Evolutionary conservation across 2,888 invertebrate species (phyloP).

Genomic region (Isotomurus palustris): DNA sequence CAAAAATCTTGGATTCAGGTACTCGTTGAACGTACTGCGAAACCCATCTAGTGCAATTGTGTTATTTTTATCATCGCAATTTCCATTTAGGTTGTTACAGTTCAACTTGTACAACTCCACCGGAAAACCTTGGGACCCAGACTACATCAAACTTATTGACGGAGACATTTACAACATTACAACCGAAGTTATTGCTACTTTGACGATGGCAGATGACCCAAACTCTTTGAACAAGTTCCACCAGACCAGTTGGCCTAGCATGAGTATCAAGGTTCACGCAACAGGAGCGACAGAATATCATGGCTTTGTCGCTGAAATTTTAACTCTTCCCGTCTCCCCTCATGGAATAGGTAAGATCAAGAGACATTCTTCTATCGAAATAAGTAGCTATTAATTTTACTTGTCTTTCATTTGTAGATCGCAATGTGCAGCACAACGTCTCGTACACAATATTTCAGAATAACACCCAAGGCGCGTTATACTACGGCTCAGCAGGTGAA

Average conservation of each 20-base stretch:
- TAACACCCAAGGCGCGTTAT: constrained; percentile 81
- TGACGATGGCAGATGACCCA: constrained; percentile 45
- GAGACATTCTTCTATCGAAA: no score
- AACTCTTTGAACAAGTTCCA: constrained; percentile 61
- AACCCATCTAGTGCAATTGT: no score
- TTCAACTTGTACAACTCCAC: constrained; percentile 88
- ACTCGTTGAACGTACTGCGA: neutral
- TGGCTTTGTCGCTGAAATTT: constrained; percentile 96
- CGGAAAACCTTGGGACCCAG: constrained; percentile 70
- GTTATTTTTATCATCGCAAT: no score
- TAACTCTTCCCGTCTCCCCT: constrained; percentile 86
- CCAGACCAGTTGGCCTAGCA: constrained; percentile 67
- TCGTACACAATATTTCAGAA: constrained; percentile 72
- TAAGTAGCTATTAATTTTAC: no score
- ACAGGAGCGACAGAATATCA: constrained; percentile 90
- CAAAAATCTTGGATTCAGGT: constrained; percentile 80
- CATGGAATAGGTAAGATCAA: constrained; percentile 75
- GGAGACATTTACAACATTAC: constrained; percentile 87
- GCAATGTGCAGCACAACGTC: constrained; percentile 85
- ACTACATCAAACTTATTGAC: constrained; percentile 81
- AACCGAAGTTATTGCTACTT: constrained; percentile 60
- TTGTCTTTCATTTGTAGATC: constrained; percentile 60
- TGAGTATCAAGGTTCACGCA: constrained; percentile 86
- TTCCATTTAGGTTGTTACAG: constrained; percentile 65
- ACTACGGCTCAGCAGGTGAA: constrained; percentile 88